Base-by-base conservation (phyloP, 2,888 invertebrate genomes). In the Ptilodon capucinus region DNA sequence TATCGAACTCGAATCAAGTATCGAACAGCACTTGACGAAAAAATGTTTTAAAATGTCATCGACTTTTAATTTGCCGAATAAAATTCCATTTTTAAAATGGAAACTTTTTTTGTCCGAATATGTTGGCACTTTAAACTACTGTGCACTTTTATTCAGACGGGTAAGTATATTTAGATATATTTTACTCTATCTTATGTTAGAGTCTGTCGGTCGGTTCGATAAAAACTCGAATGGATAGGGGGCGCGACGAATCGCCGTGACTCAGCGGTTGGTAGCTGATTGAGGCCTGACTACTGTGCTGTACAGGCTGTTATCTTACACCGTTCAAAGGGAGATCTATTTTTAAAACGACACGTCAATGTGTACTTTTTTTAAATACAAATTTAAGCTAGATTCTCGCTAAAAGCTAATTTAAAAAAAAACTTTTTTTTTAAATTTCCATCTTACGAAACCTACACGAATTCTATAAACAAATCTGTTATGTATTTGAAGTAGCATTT, bases 171-270 rank as follows among this genome's bases (percentile, higher is more conserved):
- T 66, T 21, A 43, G 38, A 44, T 21, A 44, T 44, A 46, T 35
- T 46, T 46, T 49, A 56, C 59, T 63, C 53, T 55, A 57, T 64
- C 58, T 61, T 62, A 57, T 61, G 63, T 62, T 50, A 50, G 43
- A 60, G 55, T 63, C 40, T 54, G 60, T 59, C 53, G 47, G 58
- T 60, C 48, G 53, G 36, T 14, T 50, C 34, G 55, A 68, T 79
- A 86, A 87, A 88, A 88, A 86, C 71, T 71, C 53, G 70, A 77
- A 76, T 74, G 71, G 77, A 76, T 75, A 76, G 80, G 78, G 81
- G 82, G 84, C 84, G 86, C 74, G 79, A 81, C 90, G 84, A 89
- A 90, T 88, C 61, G 76, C 52, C 49, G 68, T 90, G 90, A 90
- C 75, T 89, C 83, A 81, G 86, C 86, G 60, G 53, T 81, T 72